These are phyloP conservation scores for Drosophila elegans DNA, from an alignment of 1,140 invertebrate genomes.

Conservation along the genomic window DNA sequence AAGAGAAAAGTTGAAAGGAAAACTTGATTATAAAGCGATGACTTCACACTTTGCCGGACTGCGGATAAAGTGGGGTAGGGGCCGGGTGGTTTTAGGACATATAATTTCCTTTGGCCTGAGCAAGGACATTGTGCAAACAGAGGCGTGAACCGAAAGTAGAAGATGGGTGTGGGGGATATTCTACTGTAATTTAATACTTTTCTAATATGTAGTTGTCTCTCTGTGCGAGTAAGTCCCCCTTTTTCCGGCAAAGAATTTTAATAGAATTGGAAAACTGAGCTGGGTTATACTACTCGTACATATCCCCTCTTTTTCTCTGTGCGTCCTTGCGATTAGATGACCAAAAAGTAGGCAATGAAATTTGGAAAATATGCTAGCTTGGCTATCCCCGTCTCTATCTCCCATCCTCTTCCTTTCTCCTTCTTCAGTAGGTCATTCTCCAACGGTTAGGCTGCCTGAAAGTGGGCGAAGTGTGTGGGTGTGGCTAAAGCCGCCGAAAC, in stretches of 20 bases:
- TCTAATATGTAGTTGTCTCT: slow-evolving; percentile 77
- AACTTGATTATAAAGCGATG: slow-evolving; percentile 84
- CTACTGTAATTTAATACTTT: slow-evolving; percentile 78
- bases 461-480: too few species aligned
- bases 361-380: slow-evolving; percentile 57
- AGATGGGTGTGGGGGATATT: slow-evolving; percentile 10
- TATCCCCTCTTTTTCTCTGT: not conserved
- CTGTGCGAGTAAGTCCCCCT: slow-evolving; percentile 26
- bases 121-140: slow-evolving; percentile 76
- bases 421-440: slow-evolving; percentile 20
- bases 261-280: slow-evolving; percentile 80
- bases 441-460: not conserved
- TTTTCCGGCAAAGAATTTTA: slow-evolving; percentile 76
- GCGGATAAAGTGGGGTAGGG: slow-evolving; percentile 10
- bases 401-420: not conserved
- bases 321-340: slow-evolving; percentile 59
- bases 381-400: slow-evolving; percentile 15
- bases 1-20: slow-evolving; percentile 74
- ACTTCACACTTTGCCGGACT: slow-evolving; percentile 80
- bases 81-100: slow-evolving; percentile 58
- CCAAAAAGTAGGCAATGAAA: slow-evolving; percentile 67
- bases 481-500: slow-evolving; percentile 22
- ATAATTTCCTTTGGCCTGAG: slow-evolving; percentile 66
- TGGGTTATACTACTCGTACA: slow-evolving; percentile 16
- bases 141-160: slow-evolving; percentile 57